phyloP scores from a whole-genome alignment of 92 coral and sea anemone genomes.

The Metridium senile region DNA sequence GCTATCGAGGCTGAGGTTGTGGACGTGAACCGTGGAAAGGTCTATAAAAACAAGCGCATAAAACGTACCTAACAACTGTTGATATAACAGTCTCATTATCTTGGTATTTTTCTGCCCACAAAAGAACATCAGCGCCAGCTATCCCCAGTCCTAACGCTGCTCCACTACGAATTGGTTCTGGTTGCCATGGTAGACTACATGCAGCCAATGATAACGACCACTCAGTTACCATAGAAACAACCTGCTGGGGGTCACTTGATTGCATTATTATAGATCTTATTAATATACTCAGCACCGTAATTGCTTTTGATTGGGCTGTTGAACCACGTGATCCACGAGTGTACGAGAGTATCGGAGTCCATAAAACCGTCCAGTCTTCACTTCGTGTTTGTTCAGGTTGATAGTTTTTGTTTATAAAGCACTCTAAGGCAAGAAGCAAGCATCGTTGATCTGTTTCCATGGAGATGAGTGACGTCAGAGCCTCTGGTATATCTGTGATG shows the following conservation, averaged over 20 bases:
- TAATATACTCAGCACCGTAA: constrained; percentile 51
- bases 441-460: constrained; percentile 63
- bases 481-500: constrained; percentile 8
- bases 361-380: constrained; percentile 14
- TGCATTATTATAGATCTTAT: constrained; percentile 5
- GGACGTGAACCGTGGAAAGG: no score
- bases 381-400: neutral
- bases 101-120: constrained; percentile 12
- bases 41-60: no score
- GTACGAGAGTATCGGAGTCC: constrained; percentile 40
- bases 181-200: constrained; percentile 49
- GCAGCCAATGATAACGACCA: constrained; percentile 37
- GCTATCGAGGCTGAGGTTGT: no score
- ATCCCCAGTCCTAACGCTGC: constrained; percentile 50
- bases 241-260: constrained; percentile 8
- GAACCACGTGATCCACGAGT: constrained; percentile 46
- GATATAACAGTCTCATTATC: neutral
- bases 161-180: constrained; percentile 57
- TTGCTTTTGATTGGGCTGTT: constrained; percentile 53
- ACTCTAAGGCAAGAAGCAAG: constrained; percentile 45
- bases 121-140: constrained; percentile 38
- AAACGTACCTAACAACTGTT: neutral
- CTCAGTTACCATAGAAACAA: constrained; percentile 28
- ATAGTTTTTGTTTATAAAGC: constrained; percentile 33
- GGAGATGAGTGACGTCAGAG: constrained; percentile 35